Conservation (phyloP, 37 sponge, comb jelly and placozoan genomes). For the Chondrosia reniformis region DNA sequence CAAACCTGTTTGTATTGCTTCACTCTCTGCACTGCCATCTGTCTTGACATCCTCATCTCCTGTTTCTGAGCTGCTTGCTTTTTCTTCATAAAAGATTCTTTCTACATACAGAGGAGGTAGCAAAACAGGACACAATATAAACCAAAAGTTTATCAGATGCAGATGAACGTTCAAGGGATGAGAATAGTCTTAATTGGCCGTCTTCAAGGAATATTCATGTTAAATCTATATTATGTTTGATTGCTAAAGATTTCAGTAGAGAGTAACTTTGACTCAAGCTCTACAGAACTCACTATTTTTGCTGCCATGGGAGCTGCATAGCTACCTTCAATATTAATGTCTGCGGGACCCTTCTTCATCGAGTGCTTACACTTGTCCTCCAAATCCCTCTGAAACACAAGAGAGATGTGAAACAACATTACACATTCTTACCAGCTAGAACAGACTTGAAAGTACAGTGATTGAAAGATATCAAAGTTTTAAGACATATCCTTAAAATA, state of each 20-base stretch:
- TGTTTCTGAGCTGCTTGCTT: constrained; percentile 23
- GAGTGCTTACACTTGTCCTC: constrained; percentile 8
- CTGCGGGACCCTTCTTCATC: background rate
- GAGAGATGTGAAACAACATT: background rate
- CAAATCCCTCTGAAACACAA: constrained; percentile 15
- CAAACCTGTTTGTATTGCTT: constrained; percentile 42
- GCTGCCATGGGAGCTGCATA: constrained; percentile 36
- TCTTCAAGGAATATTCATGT: too few species aligned
- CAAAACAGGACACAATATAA: background rate
- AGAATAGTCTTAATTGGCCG: too few species aligned
- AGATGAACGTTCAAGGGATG: too few species aligned
- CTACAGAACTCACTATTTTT: constrained; percentile 21
- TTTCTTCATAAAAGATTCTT: constrained; percentile 33
- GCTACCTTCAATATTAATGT: constrained; percentile 34
- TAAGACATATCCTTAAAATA: too few species aligned
- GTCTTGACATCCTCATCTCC: constrained; percentile 18
- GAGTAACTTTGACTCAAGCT: too few species aligned
- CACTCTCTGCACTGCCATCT: constrained; percentile 32
- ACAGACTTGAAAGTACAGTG: too few species aligned
- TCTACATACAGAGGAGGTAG: constrained; percentile 2
- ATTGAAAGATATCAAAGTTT: too few species aligned
- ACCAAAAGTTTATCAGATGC: too few species aligned
- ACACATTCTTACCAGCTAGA: background rate
- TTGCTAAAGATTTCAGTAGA: too few species aligned
- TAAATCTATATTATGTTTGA: too few species aligned